Evolutionary conservation across 1,140 invertebrate genomes (phyloP), one percentile per base, ranked within the genome.

Genomic region (Sycobia sp.): DNA sequence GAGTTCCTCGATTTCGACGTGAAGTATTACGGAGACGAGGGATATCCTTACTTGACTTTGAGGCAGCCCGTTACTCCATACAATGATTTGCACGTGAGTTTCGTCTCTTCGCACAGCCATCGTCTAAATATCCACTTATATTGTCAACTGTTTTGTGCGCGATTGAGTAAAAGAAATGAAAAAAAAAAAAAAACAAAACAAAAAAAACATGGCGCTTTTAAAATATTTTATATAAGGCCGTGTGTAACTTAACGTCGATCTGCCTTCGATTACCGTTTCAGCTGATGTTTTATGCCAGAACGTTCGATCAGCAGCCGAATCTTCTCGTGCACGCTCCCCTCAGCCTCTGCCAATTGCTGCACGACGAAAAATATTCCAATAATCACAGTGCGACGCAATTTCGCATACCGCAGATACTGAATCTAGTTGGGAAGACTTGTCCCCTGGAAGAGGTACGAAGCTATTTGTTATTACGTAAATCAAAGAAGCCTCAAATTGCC

Each of bases 21-120:
- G 2, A 55, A 39, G 5, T 56, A 36, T 36, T 62, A 18, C 16
- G 51, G 44, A 2, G 34, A 49, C 34, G 44, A 62, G 9, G 51
- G 53, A 22, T 49, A 20, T 16, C 43, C 53, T 22, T 62, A 62
- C 18, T 11, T 62, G 20, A 47, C 1, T 8, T 23, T 62, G 0
- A 55, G 39, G 22, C 32, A 62, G 1, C 1, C 1, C 11, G 32
- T 62, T 10, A 55, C 53, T 3, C 51, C 51, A 4, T 56, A 56
- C 25, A 32, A 56, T 11, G 43, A 62, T 22, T 27, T 62, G 11
- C 51, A 62, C 36, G 53, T 56, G 8, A 49, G 44, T 54, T 50
- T 11, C 38, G 38, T n/a, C n/a, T n/a, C n/a, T n/a, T n/a, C n/a
- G n/a, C n/a, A n/a, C n/a, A n/a, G n/a, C 44, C 18, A n/a, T n/a